phyloP scores from a whole-genome alignment of 2,797 vertebrate genomes.

The Pangasius macronema region DNA sequence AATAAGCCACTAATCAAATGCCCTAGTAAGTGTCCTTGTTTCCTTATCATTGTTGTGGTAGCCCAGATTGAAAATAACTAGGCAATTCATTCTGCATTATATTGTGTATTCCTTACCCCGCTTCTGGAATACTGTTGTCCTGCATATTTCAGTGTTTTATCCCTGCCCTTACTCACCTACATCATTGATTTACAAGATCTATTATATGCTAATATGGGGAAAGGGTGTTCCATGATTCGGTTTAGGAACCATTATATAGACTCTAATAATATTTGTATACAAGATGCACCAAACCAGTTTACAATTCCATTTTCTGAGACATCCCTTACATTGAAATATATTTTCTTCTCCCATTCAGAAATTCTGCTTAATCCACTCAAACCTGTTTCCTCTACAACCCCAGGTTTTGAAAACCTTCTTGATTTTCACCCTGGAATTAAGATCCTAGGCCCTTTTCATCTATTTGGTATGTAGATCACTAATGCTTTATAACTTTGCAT shows the following conservation, averaged over 20 bases:
- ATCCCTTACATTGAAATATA: background rate
- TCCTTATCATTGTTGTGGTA: background rate
- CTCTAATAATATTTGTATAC: background rate
- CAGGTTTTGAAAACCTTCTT: conserved; percentile 35
- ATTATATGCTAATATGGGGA: background rate
- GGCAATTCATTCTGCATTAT: background rate
- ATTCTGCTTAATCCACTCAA: conserved; percentile 37
- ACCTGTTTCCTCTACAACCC: conserved; percentile 27
- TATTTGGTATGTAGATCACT: conserved; percentile 42
- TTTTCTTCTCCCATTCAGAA: conserved; percentile 43
- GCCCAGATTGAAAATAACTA: background rate
- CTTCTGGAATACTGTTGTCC: too few species aligned
- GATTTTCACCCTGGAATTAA: conserved; percentile 9
- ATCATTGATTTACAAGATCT: background rate
- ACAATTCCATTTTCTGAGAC: too few species aligned
- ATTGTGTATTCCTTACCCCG: background rate
- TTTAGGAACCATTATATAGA: background rate
- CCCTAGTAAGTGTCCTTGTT: background rate
- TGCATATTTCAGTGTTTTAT: background rate
- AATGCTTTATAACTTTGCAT: conserved; percentile 9
- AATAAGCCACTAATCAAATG: background rate
- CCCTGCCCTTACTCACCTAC: background rate
- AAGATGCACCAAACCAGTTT: background rate
- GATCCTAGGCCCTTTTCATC: conserved; percentile 21
- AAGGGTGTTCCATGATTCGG: background rate